Conservation (phyloP, 2,113 vertebrate genomes). For the Rhineura floridana region DNA sequence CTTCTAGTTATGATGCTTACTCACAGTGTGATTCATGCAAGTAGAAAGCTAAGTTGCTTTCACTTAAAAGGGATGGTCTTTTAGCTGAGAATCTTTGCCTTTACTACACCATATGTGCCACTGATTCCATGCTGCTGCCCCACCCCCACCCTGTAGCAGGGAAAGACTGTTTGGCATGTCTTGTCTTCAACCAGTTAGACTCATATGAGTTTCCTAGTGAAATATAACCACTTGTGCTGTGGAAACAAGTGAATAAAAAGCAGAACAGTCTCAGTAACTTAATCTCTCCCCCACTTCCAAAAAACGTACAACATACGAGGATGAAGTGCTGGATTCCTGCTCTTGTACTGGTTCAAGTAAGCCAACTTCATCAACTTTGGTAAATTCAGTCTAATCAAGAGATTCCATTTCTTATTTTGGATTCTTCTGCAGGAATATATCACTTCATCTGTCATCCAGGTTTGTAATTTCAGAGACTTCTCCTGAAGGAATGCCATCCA, state of each 20-base stretch:
- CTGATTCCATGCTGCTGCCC: constrained; percentile 13
- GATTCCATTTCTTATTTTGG: constrained; percentile 28
- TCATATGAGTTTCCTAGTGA: background rate
- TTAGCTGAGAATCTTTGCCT: constrained; percentile 40
- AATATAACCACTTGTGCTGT: background rate
- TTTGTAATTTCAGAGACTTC: constrained; percentile 25
- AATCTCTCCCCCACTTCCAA: background rate
- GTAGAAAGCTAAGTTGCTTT: background rate
- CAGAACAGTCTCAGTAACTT: background rate
- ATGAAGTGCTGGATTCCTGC: constrained; percentile 30
- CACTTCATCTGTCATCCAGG: constrained; percentile 11
- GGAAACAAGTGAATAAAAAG: background rate
- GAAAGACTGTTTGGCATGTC: background rate
- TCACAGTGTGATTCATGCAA: background rate
- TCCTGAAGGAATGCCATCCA: constrained; percentile 9
- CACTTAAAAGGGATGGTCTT: fast-evolving
- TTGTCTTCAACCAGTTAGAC: constrained; percentile 57
- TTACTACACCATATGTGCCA: background rate
- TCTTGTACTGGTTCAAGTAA: constrained; percentile 36
- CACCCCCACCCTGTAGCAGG: background rate
- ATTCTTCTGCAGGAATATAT: constrained; percentile 27
- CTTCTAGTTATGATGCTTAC: background rate
- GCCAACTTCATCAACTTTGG: constrained; percentile 35
- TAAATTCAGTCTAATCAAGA: constrained; percentile 28
- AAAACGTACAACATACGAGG: constrained; percentile 27